A percentile compares a stretch with the other conserved stretches of the same genome.
Evolutionary conservation across 2,113 vertebrate species (phyloP).

Genomic region (Sinocyclocheilus rhinocerous): DNA sequence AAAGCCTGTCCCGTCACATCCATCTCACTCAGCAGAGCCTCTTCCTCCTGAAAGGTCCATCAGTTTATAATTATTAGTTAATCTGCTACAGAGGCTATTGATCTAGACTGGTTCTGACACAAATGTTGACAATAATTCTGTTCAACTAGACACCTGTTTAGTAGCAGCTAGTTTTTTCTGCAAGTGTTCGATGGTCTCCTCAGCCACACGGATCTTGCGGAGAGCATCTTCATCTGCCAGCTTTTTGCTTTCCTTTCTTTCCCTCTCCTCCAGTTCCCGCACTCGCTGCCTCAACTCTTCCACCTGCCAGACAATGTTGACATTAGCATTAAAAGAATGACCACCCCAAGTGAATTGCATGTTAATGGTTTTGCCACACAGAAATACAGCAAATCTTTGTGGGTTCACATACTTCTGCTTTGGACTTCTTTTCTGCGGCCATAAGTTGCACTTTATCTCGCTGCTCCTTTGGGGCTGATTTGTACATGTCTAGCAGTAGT

Average conservation of each 20-base stretch:
- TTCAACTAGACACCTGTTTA: constrained; percentile 79
- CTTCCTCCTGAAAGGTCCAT: constrained; percentile 82
- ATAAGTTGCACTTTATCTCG: constrained; percentile 94
- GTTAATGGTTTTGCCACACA: neutral
- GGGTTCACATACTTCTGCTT: constrained; percentile 82
- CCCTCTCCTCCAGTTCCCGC: constrained; percentile 88
- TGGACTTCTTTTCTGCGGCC: constrained; percentile 91
- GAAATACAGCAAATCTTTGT: neutral
- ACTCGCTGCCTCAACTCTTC: constrained; percentile 85
- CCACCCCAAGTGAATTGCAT: neutral
- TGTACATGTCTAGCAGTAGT: constrained; percentile 91
- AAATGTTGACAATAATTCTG: neutral
- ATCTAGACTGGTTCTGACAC: neutral
- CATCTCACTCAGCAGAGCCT: constrained; percentile 93
- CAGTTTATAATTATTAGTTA: neutral
- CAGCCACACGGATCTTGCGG: constrained; percentile 86
- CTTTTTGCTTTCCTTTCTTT: constrained; percentile 90
- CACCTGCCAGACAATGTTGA: constrained; percentile 69
- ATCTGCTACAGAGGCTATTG: neutral
- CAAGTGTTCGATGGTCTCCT: constrained; percentile 91
- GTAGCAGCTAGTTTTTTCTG: constrained; percentile 91
- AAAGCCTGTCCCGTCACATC: constrained; percentile 94
- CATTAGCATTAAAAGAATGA: neutral
- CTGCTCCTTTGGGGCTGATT: constrained; percentile 92
- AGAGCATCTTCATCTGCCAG: constrained; percentile 90